Evolutionary conservation across 2,797 vertebrate species (phyloP).

Genomic region (Botia almorhae): DNA sequence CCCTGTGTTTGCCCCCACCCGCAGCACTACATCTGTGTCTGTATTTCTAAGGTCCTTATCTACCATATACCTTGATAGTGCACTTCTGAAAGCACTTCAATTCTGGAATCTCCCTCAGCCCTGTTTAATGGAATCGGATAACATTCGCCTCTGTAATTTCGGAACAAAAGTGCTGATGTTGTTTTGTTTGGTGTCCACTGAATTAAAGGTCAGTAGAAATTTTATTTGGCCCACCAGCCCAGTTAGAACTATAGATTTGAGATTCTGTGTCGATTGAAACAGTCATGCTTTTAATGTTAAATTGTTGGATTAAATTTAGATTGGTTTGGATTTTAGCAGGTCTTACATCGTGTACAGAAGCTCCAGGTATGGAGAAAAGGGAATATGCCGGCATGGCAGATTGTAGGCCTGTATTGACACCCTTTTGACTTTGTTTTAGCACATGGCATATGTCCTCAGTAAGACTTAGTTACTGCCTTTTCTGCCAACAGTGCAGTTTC

Average conservation of each 20-base stretch:
- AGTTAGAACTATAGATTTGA: not conserved
- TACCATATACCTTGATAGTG: slow-evolving; percentile 5
- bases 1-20: no score
- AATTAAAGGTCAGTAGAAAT: not conserved
- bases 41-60: slow-evolving; percentile 5
- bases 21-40: no score
- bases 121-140: slow-evolving; percentile 5
- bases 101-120: not conserved
- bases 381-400: not conserved
- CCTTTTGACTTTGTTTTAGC: slow-evolving; percentile 20
- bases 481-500: slow-evolving; percentile 46
- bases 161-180: not conserved
- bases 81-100: slow-evolving; percentile 4
- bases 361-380: not conserved
- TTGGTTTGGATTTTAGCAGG: not conserved
- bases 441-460: slow-evolving; percentile 33
- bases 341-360: not conserved
- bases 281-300: not conserved
- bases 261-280: not conserved
- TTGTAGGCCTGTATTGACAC: not conserved
- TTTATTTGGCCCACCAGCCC: not conserved
- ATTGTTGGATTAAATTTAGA: not conserved
- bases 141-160: slow-evolving; percentile 19
- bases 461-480: slow-evolving; percentile 33
- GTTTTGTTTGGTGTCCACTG: not conserved